phyloP scores from a whole-genome alignment of 2,888 invertebrate species.

The Tinea semifulvella region DNA sequence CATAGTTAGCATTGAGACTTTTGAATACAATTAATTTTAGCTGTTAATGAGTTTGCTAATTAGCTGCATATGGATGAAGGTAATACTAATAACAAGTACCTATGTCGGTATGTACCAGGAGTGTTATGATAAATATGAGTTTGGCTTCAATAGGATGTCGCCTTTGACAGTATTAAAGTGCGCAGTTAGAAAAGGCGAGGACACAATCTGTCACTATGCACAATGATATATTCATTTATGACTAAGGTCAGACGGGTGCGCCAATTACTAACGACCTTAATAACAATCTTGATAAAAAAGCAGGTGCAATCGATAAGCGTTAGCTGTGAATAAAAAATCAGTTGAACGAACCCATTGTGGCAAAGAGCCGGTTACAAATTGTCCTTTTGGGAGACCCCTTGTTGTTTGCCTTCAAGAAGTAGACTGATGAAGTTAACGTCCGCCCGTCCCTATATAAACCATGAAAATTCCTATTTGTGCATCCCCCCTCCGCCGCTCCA shows the following conservation, averaged over 20 bases:
- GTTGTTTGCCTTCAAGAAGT: slow-evolving; percentile 46
- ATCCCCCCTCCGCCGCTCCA: not conserved
- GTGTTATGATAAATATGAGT: no score
- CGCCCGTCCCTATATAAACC: slow-evolving; percentile 50
- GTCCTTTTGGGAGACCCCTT: slow-evolving; percentile 33
- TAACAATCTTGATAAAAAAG: not conserved
- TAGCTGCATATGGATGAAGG: no score
- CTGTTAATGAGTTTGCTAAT: no score
- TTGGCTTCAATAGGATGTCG: not conserved
- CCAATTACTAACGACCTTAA: not conserved
- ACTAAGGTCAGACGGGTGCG: not conserved
- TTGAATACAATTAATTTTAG: no score
- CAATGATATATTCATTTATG: not conserved
- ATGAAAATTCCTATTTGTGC: not conserved
- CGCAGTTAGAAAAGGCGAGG: not conserved
- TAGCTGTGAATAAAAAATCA: slow-evolving; percentile 17
- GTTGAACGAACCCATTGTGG: slow-evolving; percentile 49
- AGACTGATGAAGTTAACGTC: slow-evolving; percentile 44
- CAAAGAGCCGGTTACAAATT: slow-evolving; percentile 31
- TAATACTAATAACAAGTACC: no score
- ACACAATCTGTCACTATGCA: not conserved
- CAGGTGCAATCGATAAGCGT: not conserved
- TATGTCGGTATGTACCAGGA: no score
- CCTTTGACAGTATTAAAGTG: not conserved
- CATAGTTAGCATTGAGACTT: no score